Evolutionary conservation across 2,888 invertebrate species (phyloP), one percentile per base, ranked within the genome.

Genomic region (Amaurobius ferox): DNA sequence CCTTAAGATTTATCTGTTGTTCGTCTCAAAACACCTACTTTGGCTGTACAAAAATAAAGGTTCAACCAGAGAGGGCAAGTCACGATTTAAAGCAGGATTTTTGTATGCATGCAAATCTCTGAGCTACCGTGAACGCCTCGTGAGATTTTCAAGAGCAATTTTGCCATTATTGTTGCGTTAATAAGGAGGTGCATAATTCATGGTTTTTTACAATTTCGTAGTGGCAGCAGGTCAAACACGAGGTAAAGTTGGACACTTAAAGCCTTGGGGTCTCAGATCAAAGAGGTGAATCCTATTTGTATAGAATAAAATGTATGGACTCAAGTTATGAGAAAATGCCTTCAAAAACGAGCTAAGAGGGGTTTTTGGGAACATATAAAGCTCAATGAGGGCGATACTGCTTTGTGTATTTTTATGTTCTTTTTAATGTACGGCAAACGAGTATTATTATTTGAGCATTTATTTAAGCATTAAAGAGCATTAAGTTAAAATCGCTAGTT

Each of bases 161-260:
- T 55, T 23, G 5, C 55, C 55, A 55, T 55, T 23, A 55, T 55
- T 55, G 44, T 55, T 55, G 23, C 2, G 6, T n/a, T 55, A 44
- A 55, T 55, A 23, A 55, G 55, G 23, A 23, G 55, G 55, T 23
- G 55, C 55, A 11, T 55, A 55, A 55, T 55, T 55, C 55, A 9
- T 16, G 16, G 2, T 13, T 44, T 44, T 44, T 44, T 16, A 6
- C 13, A 16, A 55, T 5, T 55, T n/a, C 23, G 19, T 11, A 16
- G 23, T 44, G 55, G 55, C 23, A 55, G 19, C 55, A 23, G 5
- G 55, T 55, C 55, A 55, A 55, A 55, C 23, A 23, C 3, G 23
- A 55, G 23, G 19, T 5, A 55, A 5, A 5, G 23, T 55, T 23
- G 23, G 55, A 19, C 6, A 44, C 6, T 5, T 35, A 44, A 44